Conservation (phyloP, 2,888 invertebrate species). For the Reticulitermes lucifugus region DNA sequence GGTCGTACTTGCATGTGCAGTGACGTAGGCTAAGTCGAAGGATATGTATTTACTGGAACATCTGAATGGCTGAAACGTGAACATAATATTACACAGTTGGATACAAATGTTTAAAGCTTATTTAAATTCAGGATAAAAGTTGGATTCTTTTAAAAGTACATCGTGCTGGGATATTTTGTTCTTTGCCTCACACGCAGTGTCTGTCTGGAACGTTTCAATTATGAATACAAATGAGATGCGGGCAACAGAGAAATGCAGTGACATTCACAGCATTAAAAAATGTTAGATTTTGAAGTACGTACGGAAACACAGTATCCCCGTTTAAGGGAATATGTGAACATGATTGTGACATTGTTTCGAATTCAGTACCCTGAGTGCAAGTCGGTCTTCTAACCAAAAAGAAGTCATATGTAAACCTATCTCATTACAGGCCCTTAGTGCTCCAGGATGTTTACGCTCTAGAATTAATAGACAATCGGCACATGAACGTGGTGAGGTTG, state of each 20-base stretch:
- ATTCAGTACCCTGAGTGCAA: no score
- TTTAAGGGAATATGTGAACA: no score
- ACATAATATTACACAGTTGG: background rate
- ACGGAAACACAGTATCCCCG: no score
- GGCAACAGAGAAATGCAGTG: background rate
- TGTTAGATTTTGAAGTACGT: no score
- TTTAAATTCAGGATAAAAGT: constrained; percentile 28
- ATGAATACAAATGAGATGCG: constrained; percentile 9
- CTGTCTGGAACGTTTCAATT: constrained; percentile 14
- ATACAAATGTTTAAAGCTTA: background rate
- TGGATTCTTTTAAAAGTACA: background rate
- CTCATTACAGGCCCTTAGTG: no score
- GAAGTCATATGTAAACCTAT: no score
- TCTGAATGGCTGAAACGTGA: constrained; percentile 18
- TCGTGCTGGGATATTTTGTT: background rate
- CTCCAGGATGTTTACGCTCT: no score
- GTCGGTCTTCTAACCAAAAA: no score
- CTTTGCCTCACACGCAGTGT: background rate
- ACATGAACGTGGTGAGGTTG: no score
- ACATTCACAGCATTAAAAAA: background rate
- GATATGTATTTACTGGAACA: background rate
- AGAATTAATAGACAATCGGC: no score
- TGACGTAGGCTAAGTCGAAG: background rate
- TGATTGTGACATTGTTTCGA: no score
- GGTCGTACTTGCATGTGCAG: background rate